Evolutionary conservation across 2,113 vertebrate species (phyloP).

Genomic region (Stictonetta naevosa): DNA sequence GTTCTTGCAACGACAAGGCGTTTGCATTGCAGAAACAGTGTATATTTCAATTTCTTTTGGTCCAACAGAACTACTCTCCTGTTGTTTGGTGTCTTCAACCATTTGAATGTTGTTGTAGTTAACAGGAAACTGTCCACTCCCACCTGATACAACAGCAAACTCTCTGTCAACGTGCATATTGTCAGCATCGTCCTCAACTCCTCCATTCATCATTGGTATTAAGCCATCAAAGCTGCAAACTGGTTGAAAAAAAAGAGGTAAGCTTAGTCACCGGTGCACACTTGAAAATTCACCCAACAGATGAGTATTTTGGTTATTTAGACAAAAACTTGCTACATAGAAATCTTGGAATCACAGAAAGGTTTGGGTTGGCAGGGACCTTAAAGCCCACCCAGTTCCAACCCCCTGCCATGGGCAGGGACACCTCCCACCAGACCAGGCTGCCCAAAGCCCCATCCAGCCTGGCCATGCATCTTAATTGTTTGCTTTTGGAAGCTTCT

Average conservation of each 20-base stretch:
- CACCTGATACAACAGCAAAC: slow-evolving; percentile 86
- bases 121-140: slow-evolving; percentile 90
- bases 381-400: no score
- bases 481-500: not conserved
- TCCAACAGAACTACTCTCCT: slow-evolving; percentile 82
- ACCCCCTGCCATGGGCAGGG: no score
- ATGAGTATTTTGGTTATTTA: not conserved
- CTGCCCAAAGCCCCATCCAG: no score
- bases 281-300: not conserved
- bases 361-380: no score
- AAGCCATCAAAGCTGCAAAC: slow-evolving; percentile 70
- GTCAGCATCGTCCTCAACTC: slow-evolving; percentile 80
- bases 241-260: slow-evolving; percentile 28
- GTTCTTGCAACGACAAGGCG: slow-evolving; percentile 95
- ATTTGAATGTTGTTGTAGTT: slow-evolving; percentile 83
- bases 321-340: not conserved
- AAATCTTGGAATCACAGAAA: not conserved
- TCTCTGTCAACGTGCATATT: slow-evolving; percentile 86
- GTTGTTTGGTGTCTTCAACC: slow-evolving; percentile 84
- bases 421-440: no score
- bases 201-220: slow-evolving; percentile 67
- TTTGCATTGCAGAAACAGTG: slow-evolving; percentile 96
- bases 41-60: slow-evolving; percentile 94
- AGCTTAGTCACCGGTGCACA: not conserved
- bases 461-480: not conserved